Evolutionary conservation across 2,797 vertebrate genomes (phyloP).

Genomic region (Rousettus madagascariensis): DNA sequence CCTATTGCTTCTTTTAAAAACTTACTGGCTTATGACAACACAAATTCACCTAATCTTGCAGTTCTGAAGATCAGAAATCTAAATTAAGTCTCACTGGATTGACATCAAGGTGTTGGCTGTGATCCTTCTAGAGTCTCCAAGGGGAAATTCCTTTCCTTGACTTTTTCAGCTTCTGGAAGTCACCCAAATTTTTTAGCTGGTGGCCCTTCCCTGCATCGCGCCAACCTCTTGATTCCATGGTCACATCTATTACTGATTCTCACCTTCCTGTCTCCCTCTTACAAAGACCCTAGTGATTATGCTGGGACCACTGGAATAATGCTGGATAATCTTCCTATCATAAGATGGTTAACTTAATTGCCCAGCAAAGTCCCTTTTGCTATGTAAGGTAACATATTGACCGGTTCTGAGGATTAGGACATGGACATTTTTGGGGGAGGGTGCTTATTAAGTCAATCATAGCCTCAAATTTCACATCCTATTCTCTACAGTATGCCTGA

Average conservation of each 20-base stretch:
- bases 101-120: neutral
- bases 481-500: neutral
- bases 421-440: too few species aligned
- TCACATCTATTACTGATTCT: neutral
- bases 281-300: neutral
- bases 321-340: too few species aligned
- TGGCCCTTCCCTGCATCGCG: neutral
- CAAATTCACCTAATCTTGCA: neutral
- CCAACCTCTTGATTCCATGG: neutral
- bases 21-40: neutral
- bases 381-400: neutral
- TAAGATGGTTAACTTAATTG: neutral
- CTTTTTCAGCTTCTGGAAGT: neutral
- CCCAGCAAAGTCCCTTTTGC: neutral
- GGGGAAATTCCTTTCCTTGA: neutral
- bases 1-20: neutral
- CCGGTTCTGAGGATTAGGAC: too few species aligned
- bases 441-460: rapidly evolving
- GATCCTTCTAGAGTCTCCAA: neutral
- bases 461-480: neutral
- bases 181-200: too few species aligned
- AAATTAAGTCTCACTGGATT: neutral
- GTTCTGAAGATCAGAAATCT: neutral
- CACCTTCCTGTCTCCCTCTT: neutral
- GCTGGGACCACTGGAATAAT: neutral